phyloP scores from a whole-genome alignment of 2,888 invertebrate species.

The Arge pagana region DNA sequence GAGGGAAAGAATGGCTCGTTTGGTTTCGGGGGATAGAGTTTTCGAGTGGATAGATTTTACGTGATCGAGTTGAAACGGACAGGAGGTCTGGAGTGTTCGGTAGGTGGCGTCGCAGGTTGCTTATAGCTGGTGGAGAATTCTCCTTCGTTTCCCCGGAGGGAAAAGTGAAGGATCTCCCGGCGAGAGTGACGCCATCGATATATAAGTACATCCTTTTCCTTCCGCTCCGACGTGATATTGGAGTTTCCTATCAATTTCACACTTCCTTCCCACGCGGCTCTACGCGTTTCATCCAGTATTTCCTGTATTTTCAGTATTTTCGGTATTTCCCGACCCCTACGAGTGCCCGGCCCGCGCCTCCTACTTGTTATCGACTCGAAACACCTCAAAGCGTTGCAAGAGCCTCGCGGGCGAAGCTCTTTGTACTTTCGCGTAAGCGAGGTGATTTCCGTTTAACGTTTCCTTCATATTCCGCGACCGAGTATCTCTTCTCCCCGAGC shows the following conservation, averaged over 20 bases:
- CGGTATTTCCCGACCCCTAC: slow-evolving; percentile 36
- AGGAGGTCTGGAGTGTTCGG: no score
- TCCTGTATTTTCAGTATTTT: no score
- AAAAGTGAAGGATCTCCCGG: background rate
- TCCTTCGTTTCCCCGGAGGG: no score
- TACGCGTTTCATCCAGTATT: slow-evolving; percentile 37
- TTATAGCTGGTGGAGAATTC: background rate
- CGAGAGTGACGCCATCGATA: no score
- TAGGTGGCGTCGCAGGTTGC: background rate
- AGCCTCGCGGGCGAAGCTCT: slow-evolving; percentile 24
- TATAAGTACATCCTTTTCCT: slow-evolving; percentile 27
- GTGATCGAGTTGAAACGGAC: no score
- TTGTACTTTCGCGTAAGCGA: slow-evolving; percentile 38
- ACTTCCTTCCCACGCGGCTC: slow-evolving; percentile 39
- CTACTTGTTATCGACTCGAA: slow-evolving; percentile 17
- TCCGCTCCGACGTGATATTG: slow-evolving; percentile 25
- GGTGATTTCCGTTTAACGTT: slow-evolving; percentile 51
- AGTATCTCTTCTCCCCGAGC: background rate
- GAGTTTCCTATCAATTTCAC: slow-evolving; percentile 45
- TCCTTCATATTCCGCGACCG: slow-evolving; percentile 24
- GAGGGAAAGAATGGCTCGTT: no score
- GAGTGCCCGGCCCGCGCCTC: slow-evolving; percentile 25
- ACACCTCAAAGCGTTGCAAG: slow-evolving; percentile 24
- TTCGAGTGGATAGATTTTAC: no score
- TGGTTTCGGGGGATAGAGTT: no score